Evolutionary conservation across 2,113 vertebrate species (phyloP).

Genomic region (Macquaria ambigua): DNA sequence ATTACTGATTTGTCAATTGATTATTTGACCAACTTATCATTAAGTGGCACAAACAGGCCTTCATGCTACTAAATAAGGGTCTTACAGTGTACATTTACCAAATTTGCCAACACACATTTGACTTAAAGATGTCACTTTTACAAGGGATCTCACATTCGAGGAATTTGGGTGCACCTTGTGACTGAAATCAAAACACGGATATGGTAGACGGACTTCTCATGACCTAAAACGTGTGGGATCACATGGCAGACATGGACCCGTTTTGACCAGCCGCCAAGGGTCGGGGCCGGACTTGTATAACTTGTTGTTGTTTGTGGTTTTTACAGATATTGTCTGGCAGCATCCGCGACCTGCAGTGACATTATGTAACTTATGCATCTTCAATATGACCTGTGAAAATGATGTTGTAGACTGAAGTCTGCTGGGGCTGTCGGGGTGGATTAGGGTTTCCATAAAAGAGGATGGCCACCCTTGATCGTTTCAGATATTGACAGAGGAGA

Average conservation of each 20-base stretch:
- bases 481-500: conserved; percentile 50
- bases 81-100: not conserved
- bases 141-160: not conserved
- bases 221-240: conserved; percentile 2
- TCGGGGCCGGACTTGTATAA: conserved; percentile 5
- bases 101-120: not conserved
- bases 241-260: conserved; percentile 15
- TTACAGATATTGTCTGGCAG: conserved; percentile 4
- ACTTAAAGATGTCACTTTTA: not conserved
- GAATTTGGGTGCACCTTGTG: not conserved
- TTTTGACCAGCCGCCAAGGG: not conserved
- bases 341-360: conserved; percentile 3
- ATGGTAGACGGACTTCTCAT: not conserved
- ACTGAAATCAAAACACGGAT: not conserved
- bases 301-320: conserved; percentile 15
- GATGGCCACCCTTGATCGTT: conserved; percentile 2
- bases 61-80: not conserved
- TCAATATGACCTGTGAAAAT: conserved; percentile 24
- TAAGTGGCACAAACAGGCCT: not conserved
- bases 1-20: not conserved
- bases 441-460: conserved; percentile 66
- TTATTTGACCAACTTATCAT: not conserved
- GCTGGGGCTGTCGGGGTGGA: conserved; percentile 38
- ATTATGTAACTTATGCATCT: not conserved
- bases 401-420: conserved; percentile 2